Base-by-base conservation (phyloP, 2,888 invertebrate species). In the Panopea generosa region DNA sequence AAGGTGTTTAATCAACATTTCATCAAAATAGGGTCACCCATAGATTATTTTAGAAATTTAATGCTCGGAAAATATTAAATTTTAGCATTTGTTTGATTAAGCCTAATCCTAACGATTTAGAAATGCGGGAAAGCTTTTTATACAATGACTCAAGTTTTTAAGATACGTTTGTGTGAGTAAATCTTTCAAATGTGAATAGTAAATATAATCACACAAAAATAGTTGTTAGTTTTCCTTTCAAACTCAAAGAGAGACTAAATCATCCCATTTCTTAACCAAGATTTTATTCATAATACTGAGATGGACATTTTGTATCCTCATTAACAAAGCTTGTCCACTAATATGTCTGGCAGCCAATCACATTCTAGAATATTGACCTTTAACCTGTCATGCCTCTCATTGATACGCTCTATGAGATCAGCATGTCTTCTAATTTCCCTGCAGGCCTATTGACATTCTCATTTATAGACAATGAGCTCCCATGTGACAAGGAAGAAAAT, bases 31-130 rank as follows among this genome's bases (percentile, higher is more conserved):
- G 69, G 78, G 72, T 67, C 72, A 72, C 52, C 47, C 14, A 56
- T 61, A 69, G 72, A 80, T 80, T 80, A 80, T 76, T 73, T 65
- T 72, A 80, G 75, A 80, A 80, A 76, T 80, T 80, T 76, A 68
- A 76, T 59, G 66, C 75, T 70, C 70, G 62, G 49, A 72, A 72
- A 69, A 72, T 69, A 72, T 75, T 66, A 72, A 80, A 72, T 71
- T 49, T 59, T 33, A 9, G 38, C n/a, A 33, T 47, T 59, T 59
- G 60, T 72, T 72, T 72, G 60, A 53, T 57, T 52, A 71, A 38
- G 45, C 38, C 29, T 57, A 71, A 63, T 63, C 71, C 57, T 71
- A 57, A 56, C 57, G 43, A 40, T 62, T 22, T 9, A 57, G 56
- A 57, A 69, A 70, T 56, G 14, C 24, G 16, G 24, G 4, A 14